Percentiles rank a stretch among this genome's conserved stretches.
phyloP scores from a whole-genome alignment of 2,113 vertebrate species.

The Clarias macrocephalus region DNA sequence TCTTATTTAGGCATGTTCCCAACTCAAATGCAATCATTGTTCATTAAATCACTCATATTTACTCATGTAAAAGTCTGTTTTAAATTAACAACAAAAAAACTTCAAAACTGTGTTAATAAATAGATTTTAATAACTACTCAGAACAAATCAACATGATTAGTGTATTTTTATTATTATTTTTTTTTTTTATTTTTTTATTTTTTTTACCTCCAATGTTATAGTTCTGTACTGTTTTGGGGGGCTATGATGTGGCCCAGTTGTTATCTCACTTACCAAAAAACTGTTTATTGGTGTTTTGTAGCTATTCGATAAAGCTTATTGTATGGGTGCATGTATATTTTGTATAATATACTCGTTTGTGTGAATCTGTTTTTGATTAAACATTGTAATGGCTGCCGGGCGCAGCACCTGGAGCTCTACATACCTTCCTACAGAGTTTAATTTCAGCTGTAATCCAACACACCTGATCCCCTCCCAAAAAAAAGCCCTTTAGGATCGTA shows the following conservation, averaged over 20 bases:
- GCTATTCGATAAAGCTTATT: background rate
- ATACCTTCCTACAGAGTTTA: background rate
- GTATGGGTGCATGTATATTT: background rate
- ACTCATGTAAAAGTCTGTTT: background rate
- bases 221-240: background rate
- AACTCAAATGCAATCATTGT: background rate
- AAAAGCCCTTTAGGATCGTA: background rate
- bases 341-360: background rate
- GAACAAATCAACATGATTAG: background rate
- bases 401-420: background rate
- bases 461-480: background rate
- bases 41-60: background rate
- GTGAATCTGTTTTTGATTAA: constrained; percentile 29
- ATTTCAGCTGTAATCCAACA: constrained; percentile 18
- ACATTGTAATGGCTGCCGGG: background rate
- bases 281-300: constrained; percentile 4
- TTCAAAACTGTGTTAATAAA: background rate
- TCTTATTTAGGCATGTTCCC: background rate
- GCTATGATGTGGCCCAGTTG: background rate
- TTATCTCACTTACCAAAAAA: background rate
- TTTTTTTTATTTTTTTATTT: background rate
- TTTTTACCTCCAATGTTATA: background rate
- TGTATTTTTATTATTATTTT: background rate
- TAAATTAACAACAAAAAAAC: background rate
- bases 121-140: background rate